Evolutionary conservation across 2,113 vertebrate species (phyloP), one percentile per base, ranked within the genome.

Genomic region (Oreotrochilus melanogaster): DNA sequence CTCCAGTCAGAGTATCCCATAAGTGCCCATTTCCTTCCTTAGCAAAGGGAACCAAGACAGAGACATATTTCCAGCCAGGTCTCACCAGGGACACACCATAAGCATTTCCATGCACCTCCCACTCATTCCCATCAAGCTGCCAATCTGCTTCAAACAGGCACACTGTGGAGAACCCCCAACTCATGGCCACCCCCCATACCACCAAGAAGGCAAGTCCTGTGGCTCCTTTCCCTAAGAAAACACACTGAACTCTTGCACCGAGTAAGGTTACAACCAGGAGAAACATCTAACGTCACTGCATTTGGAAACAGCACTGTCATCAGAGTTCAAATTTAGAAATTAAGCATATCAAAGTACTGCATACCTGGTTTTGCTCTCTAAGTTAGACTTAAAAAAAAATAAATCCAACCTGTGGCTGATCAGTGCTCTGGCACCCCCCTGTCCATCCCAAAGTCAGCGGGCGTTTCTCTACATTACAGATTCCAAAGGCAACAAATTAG

Each of bases 401-500:
- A 7, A 30, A 4, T 4, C 31, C 75, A 95, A 89, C 61, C 78
- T 92, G 75, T 91, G 88, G 81, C 43, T 83, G 78, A 31, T 90
- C 78, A 83, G 75, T 78, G 90, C 75, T 94, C 94, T 33, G 90
- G 91, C 76, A 93, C 88, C 88, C 92, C 82, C 73, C 78, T 12
- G 84, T 78, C 60, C 64, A 91, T 78, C 93, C 93, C 95, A 96
- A 96, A 96, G 79, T 96, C 90, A 96, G 94, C 75, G 90, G 86
- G 79, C 82, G 7, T 70, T 94, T 90, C 88, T 86, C 78, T 66
- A 18, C 0, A 7, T 62, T 94, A 93, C 82, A 57, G 25, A 93
- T 95, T 95, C 88, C 92, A 97, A 96, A 96, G 92, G 92, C 90
- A 4, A 90, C 61, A 95, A 95, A 97, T 96, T 97, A 97, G 88